Conservation (phyloP, 1,140 invertebrate genomes). For the Ceratosolen fusciceps region DNA sequence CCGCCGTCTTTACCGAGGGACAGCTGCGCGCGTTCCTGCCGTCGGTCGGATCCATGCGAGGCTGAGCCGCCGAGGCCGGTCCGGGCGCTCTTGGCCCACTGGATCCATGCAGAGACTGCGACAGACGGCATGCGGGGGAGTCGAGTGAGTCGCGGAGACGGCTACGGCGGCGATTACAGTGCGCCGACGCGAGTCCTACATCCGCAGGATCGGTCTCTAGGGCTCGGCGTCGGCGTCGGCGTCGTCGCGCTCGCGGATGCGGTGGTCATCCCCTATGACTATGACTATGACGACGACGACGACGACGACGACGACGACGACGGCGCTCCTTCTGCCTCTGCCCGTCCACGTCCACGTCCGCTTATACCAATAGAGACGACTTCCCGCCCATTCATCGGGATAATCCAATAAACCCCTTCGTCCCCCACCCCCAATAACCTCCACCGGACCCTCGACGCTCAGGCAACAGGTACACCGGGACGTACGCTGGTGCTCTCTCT, state of each 20-base stretch:
- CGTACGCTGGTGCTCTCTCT: no score
- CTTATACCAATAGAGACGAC: no score
- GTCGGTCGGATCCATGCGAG: constrained; percentile 31
- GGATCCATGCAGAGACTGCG: constrained; percentile 9
- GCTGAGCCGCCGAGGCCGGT: not conserved
- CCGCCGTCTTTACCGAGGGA: constrained; percentile 54
- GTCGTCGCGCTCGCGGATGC: not conserved
- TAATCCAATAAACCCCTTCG: no score
- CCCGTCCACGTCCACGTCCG: no score
- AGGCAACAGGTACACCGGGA: no score
- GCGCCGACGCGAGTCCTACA: constrained; percentile 31
- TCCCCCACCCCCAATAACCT: no score
- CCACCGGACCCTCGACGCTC: no score
- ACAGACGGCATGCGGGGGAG: not conserved
- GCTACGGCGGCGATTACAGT: not conserved
- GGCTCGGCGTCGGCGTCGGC: not conserved
- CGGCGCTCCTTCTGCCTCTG: no score
- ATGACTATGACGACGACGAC: not conserved
- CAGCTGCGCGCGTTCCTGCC: constrained; percentile 58
- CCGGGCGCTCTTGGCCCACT: not conserved
- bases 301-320: no score
- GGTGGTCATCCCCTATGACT: not conserved
- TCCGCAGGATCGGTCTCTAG: not conserved
- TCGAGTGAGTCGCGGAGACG: not conserved
- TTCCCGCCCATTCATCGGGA: no score